phyloP scores from a whole-genome alignment of 2,797 vertebrate species.

The Onychomys leucogaster region DNA sequence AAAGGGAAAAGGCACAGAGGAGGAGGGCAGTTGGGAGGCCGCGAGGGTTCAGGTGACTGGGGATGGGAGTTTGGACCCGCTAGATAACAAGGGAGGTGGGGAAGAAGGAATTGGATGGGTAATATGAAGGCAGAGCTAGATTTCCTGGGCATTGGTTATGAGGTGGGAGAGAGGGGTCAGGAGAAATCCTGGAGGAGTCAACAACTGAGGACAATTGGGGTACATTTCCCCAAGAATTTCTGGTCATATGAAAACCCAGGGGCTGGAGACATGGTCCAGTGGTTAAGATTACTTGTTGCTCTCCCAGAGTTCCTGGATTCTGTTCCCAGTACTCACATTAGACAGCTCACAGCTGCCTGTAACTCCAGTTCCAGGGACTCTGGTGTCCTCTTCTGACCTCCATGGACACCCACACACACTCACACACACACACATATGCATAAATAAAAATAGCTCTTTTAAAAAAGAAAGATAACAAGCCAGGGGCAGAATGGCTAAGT shows the following conservation, averaged over 20 bases:
- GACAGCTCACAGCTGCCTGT: not conserved
- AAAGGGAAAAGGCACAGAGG: no score
- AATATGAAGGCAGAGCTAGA: not conserved
- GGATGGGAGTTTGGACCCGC: not conserved
- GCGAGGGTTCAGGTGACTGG: not conserved
- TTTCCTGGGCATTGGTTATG: not conserved
- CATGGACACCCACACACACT: not conserved
- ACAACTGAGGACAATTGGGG: not conserved
- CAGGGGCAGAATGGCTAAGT: not conserved
- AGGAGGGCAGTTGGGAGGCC: not conserved
- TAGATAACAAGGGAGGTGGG: not conserved
- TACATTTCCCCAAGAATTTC: not conserved
- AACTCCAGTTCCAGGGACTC: not conserved
- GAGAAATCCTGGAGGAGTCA: rapidly evolving
- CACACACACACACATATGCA: not conserved
- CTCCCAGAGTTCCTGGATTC: not conserved
- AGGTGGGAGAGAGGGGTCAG: not conserved
- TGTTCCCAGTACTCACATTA: not conserved
- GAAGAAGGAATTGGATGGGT: not conserved
- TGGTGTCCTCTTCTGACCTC: not conserved
- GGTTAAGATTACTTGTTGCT: not conserved
- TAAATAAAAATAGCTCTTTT: not conserved
- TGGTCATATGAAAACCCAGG: not conserved
- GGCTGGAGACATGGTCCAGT: not conserved
- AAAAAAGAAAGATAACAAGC: not conserved